These are phyloP conservation scores for Psilopsiagon aurifrons DNA, from an alignment of 2,113 vertebrate genomes.

Conservation along the genomic window DNA sequence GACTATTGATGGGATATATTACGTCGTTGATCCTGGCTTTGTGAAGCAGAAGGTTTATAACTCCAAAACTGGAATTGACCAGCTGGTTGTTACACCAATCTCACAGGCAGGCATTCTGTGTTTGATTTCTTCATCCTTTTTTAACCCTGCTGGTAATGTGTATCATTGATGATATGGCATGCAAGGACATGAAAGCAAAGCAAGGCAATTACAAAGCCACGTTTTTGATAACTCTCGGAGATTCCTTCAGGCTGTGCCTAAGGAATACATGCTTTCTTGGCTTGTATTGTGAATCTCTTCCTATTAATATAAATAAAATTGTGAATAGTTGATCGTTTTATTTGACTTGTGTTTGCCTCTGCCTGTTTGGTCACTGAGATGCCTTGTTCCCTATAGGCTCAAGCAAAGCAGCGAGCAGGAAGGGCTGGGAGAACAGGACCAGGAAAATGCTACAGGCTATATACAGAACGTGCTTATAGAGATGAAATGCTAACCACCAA, in stretches of 20 bases:
- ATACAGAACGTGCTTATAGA: slow-evolving; percentile 96
- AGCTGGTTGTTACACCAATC: slow-evolving; percentile 97
- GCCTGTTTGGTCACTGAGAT: not conserved
- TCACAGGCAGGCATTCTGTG: slow-evolving; percentile 83
- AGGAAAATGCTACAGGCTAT: slow-evolving; percentile 93
- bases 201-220: not conserved
- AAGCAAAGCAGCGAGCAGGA: slow-evolving; percentile 95
- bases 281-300: not conserved
- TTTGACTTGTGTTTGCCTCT: not conserved
- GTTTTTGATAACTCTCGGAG: not conserved
- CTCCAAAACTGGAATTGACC: slow-evolving; percentile 98
- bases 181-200: not conserved
- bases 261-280: not conserved
- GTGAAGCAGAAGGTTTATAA: slow-evolving; percentile 99
- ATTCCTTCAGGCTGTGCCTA: not conserved
- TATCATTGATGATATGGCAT: not conserved
- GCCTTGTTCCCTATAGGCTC: slow-evolving; percentile 77
- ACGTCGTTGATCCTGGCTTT: slow-evolving; percentile 96
- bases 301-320: not conserved
- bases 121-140: not conserved
- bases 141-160: not conserved
- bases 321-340: not conserved
- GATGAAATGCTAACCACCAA: slow-evolving; percentile 99
- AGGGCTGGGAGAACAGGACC: slow-evolving; percentile 94
- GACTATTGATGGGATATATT: slow-evolving; percentile 98